phyloP scores from a whole-genome alignment of 1,140 invertebrate genomes.

The Drosophila punjabiensis region DNA sequence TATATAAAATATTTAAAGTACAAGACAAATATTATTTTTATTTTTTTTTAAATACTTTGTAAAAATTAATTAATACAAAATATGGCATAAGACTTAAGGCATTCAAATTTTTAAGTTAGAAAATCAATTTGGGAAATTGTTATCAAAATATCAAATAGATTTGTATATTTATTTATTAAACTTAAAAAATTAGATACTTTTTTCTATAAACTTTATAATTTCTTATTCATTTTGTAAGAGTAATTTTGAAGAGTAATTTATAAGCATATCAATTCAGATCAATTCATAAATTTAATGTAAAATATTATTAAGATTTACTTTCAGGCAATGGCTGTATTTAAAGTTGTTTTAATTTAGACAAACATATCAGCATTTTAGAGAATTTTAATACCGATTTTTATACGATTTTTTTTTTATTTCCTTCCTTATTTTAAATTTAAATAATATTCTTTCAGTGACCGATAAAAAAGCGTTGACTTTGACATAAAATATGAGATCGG shows the following conservation, averaged over 20 bases:
- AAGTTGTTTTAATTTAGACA: not conserved
- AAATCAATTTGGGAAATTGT: no score
- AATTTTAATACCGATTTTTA: not conserved
- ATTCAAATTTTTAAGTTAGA: no score
- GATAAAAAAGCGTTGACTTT: conserved; percentile 62
- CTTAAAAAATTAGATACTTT: not conserved
- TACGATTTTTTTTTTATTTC: not conserved
- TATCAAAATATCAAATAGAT: not conserved
- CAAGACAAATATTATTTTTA: no score
- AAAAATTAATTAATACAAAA: no score
- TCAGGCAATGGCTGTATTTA: not conserved
- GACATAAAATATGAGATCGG: conserved; percentile 78
- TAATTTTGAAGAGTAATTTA: no score
- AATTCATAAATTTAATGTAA: no score
- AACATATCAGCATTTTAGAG: not conserved
- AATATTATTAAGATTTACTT: not conserved
- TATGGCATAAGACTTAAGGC: not conserved
- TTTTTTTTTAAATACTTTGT: no score
- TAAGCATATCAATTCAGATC: no score
- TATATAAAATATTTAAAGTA: no score
- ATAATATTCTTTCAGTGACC: conserved; percentile 20
- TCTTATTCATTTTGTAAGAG: not conserved
- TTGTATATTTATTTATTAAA: not conserved
- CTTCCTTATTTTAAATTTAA: not conserved
- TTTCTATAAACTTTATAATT: not conserved